phyloP scores from a whole-genome alignment of 1,140 invertebrate genomes.

The Drosophila repletoides region DNA sequence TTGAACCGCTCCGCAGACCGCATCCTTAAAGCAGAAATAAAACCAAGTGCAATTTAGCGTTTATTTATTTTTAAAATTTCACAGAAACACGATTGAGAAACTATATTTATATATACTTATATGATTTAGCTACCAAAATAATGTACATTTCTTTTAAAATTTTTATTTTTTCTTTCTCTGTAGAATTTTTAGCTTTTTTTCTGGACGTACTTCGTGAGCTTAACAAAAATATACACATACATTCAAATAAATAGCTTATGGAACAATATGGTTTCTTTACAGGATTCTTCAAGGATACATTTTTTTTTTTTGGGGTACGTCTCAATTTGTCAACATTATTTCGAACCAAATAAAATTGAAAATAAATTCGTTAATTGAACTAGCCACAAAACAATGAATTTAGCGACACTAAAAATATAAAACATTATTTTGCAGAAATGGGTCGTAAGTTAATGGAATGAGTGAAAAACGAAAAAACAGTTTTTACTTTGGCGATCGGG shows the following conservation, averaged over 20 bases:
- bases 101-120: conserved; percentile 32
- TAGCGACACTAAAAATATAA: conserved; percentile 63
- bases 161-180: conserved; percentile 9
- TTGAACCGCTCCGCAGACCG: background rate
- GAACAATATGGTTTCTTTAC: conserved; percentile 34
- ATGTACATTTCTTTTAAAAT: conserved; percentile 55
- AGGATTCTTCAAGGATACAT: conserved; percentile 19
- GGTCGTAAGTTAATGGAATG: conserved; percentile 38
- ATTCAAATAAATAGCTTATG: conserved; percentile 26
- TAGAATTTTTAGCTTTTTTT: conserved; percentile 10
- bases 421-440: conserved; percentile 64
- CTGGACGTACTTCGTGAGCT: conserved; percentile 44
- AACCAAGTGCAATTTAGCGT: conserved; percentile 25
- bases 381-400: conserved; percentile 66
- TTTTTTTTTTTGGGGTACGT: conserved; percentile 26
- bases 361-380: conserved; percentile 48
- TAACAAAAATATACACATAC: conserved; percentile 47
- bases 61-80: conserved; percentile 68
- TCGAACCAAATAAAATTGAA: conserved; percentile 69
- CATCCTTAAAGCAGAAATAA: conserved; percentile 1
- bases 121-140: conserved; percentile 42
- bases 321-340: conserved; percentile 72
- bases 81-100: conserved; percentile 57
- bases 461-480: no score
- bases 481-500: conserved; percentile 82